Conservation (phyloP, 2,888 invertebrate species). For the Apocheima hispidaria region DNA sequence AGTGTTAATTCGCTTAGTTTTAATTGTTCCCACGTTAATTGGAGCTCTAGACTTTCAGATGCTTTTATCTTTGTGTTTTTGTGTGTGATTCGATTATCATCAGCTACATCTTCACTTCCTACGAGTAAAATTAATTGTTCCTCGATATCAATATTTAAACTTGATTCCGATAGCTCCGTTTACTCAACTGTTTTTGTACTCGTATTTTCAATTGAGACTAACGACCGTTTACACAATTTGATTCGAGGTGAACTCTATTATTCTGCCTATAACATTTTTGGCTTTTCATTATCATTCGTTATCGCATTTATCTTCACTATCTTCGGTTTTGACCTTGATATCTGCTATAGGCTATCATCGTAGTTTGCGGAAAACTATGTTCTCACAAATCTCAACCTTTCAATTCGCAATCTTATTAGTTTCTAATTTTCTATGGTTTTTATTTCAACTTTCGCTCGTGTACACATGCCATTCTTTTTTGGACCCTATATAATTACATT, state of each 20-base stretch:
- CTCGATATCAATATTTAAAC: not conserved
- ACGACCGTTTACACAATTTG: constrained; percentile 47
- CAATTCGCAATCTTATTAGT: constrained; percentile 23
- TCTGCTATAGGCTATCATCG: constrained; percentile 37
- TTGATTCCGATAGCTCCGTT: constrained; percentile 33
- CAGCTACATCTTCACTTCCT: constrained; percentile 22
- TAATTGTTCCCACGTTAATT: constrained; percentile 46
- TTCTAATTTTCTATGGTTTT: constrained; percentile 36
- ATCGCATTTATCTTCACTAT: constrained; percentile 67
- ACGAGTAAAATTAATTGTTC: constrained; percentile 20
- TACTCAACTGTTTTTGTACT: constrained; percentile 50
- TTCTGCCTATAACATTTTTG: constrained; percentile 49
- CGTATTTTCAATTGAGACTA: constrained; percentile 52
- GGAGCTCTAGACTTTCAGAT: constrained; percentile 41
- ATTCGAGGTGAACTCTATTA: constrained; percentile 52
- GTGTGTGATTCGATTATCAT: constrained; percentile 30
- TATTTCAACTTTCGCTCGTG: constrained; percentile 55
- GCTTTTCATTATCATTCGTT: constrained; percentile 56
- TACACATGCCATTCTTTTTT: constrained; percentile 53
- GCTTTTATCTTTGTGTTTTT: constrained; percentile 33
- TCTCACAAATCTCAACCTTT: constrained; percentile 29
- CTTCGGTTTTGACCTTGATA: constrained; percentile 62
- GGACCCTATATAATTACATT: constrained; percentile 50
- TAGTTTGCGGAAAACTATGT: constrained; percentile 30
- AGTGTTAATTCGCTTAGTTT: constrained; percentile 43